Conservation (phyloP, 2,797 vertebrate species). For the Australoheros facetus region DNA sequence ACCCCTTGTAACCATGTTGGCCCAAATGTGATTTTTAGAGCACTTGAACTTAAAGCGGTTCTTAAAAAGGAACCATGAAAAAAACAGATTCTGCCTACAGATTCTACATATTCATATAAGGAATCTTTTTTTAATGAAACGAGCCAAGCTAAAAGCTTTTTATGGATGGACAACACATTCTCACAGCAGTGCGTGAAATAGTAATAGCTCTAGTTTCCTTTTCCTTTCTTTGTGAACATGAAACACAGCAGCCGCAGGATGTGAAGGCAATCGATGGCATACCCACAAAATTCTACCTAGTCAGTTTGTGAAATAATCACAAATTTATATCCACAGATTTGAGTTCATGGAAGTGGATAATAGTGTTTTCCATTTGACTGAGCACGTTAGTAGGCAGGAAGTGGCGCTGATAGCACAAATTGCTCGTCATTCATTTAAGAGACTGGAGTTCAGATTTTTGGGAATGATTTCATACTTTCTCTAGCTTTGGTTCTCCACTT, state of each 20-base stretch:
- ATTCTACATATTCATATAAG: too few species aligned
- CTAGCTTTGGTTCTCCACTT: not conserved
- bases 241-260: too few species aligned
- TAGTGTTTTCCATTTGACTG: not conserved
- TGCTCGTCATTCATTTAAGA: not conserved
- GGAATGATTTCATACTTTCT: not conserved
- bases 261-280: too few species aligned
- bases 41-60: not conserved
- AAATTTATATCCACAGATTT: not conserved
- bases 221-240: too few species aligned
- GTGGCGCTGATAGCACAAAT: not conserved
- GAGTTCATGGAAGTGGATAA: not conserved
- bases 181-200: too few species aligned
- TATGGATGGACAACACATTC: too few species aligned
- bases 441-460: not conserved
- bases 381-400: not conserved
- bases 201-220: too few species aligned
- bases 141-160: too few species aligned
- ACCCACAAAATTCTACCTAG: too few species aligned
- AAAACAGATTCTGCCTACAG: too few species aligned
- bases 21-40: not conserved
- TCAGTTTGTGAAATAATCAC: too few species aligned
- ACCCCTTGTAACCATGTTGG: not conserved
- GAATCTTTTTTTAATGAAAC: too few species aligned
- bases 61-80: not conserved